These are phyloP conservation scores for Baccha elongata DNA, from an alignment of 2,888 invertebrate species.

Conservation along the genomic window DNA sequence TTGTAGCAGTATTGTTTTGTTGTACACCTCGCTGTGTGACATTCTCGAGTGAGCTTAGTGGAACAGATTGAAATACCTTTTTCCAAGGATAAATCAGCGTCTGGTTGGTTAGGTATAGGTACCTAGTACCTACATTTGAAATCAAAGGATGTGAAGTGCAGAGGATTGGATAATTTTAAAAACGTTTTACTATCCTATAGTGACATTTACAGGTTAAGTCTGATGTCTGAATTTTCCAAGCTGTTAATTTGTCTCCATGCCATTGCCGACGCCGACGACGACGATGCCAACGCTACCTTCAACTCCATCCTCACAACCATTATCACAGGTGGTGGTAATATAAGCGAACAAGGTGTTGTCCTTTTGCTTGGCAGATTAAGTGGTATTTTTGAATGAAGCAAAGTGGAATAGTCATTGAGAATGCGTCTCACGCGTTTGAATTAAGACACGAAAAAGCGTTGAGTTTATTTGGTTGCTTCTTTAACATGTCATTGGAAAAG, in stretches of 20 bases:
- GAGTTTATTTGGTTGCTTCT: conserved; percentile 6
- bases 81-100: conserved; percentile 46
- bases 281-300: neutral
- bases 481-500: neutral
- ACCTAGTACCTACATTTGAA: conserved; percentile 1
- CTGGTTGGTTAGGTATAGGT: conserved; percentile 23
- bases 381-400: neutral
- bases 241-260: conserved; percentile 41
- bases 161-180: conserved; percentile 43
- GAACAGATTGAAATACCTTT: conserved; percentile 48
- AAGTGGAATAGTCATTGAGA: conserved; percentile 27
- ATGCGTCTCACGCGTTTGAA: conserved; percentile 42
- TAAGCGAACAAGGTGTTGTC: neutral
- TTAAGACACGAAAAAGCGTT: conserved; percentile 28
- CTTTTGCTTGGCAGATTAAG: neutral
- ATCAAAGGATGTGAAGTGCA: conserved; percentile 28
- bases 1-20: conserved; percentile 10
- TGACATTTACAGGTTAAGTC: conserved; percentile 29
- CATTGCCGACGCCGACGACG: neutral
- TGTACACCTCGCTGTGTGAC: conserved; percentile 16
- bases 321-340: conserved; percentile 3
- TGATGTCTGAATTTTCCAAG: conserved; percentile 34
- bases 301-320: conserved; percentile 20
- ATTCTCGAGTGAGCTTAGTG: conserved; percentile 24
- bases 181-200: conserved; percentile 29